Conservation (phyloP, 2,113 vertebrate genomes). For the Mormyrus lacerda region DNA sequence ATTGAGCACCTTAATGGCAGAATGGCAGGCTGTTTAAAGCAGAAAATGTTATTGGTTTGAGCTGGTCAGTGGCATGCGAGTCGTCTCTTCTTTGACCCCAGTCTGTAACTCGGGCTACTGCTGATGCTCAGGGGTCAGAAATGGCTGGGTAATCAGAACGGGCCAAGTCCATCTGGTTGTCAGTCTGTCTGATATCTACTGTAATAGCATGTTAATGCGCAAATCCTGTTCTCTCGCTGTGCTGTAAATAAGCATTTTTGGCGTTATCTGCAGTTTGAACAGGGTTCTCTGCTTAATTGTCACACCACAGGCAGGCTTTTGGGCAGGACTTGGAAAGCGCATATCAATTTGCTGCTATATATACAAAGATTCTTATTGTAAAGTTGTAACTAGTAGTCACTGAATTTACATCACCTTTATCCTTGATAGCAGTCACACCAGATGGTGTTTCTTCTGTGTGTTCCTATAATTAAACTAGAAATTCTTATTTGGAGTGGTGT, state of each 20-base stretch:
- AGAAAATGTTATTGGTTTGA: not conserved
- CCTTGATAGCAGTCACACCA: not conserved
- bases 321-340: not conserved
- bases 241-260: not conserved
- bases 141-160: not conserved
- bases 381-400: not conserved
- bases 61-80: not conserved
- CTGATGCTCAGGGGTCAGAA: not conserved
- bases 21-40: not conserved
- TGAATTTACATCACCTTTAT: not conserved
- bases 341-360: not conserved
- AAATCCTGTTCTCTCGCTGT: not conserved
- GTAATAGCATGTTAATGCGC: not conserved
- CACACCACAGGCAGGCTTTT: not conserved
- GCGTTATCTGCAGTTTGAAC: not conserved
- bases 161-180: not conserved
- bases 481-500: not conserved
- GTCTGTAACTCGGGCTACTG: not conserved
- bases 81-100: not conserved
- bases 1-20: not conserved
- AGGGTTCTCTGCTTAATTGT: not conserved
- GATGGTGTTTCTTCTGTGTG: not conserved
- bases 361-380: not conserved
- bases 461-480: not conserved
- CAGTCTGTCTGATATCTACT: not conserved